Conservation (phyloP, 2,888 invertebrate species). For the Drosophila barbarae region DNA sequence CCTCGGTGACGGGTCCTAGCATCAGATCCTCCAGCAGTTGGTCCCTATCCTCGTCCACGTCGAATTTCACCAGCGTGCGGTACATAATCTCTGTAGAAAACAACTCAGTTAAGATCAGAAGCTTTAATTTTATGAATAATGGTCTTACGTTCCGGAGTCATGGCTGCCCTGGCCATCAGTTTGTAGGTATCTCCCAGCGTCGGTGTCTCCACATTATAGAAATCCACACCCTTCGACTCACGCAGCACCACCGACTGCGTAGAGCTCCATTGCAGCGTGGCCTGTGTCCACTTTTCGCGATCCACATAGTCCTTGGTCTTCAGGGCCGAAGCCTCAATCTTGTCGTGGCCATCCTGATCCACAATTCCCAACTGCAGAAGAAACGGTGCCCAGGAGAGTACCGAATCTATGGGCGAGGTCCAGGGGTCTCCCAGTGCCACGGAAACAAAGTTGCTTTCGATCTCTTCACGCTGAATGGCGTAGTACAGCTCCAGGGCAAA, state of each 20-base stretch:
- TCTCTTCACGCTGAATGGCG: slow-evolving; percentile 83
- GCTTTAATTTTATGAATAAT: no score
- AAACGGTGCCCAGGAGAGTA: slow-evolving; percentile 90
- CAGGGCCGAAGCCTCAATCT: slow-evolving; percentile 82
- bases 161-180: slow-evolving; percentile 28
- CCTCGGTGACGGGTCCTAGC: slow-evolving; percentile 85
- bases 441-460: slow-evolving; percentile 87
- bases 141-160: slow-evolving; percentile 47
- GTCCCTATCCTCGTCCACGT: slow-evolving; percentile 75
- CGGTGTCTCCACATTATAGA: slow-evolving; percentile 86
- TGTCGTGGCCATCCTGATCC: slow-evolving; percentile 84
- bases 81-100: slow-evolving; percentile 71
- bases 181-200: slow-evolving; percentile 65
- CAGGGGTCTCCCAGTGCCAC: slow-evolving; percentile 93
- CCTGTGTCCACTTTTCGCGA: slow-evolving; percentile 81
- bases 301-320: slow-evolving; percentile 82
- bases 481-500: slow-evolving; percentile 83
- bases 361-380: slow-evolving; percentile 87
- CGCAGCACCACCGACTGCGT: slow-evolving; percentile 84
- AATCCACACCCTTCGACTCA: slow-evolving; percentile 86
- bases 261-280: slow-evolving; percentile 84
- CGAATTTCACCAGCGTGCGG: slow-evolving; percentile 72
- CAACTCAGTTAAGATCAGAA: neutral
- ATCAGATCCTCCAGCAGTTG: slow-evolving; percentile 82
- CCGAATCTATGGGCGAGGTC: slow-evolving; percentile 93